Conservation (phyloP, 2,113 vertebrate genomes). For the Chaetodon auriga region DNA sequence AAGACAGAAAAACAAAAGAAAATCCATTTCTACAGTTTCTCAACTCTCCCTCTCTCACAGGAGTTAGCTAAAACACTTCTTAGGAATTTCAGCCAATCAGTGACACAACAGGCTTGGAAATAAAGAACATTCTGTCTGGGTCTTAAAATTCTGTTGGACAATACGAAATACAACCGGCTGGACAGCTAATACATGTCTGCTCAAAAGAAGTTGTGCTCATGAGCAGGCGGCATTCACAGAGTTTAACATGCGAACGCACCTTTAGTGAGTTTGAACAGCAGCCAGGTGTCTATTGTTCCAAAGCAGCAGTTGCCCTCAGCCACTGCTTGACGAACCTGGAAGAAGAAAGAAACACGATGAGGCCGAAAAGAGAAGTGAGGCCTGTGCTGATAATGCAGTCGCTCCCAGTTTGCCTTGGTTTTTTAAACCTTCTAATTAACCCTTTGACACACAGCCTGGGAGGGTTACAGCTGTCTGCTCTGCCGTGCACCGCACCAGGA, state of each 20-base stretch:
- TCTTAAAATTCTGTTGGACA: constrained; percentile 14
- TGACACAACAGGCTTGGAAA: constrained; percentile 38
- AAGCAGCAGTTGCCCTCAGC: constrained; percentile 92
- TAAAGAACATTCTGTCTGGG: constrained; percentile 37
- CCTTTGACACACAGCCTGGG: neutral
- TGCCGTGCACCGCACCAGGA: neutral
- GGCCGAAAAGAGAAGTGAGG: neutral
- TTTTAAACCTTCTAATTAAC: neutral
- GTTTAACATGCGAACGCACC: constrained; percentile 74
- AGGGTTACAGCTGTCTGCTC: neutral
- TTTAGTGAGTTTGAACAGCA: constrained; percentile 94
- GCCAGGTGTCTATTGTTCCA: constrained; percentile 96
- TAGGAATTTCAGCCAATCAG: constrained; percentile 31
- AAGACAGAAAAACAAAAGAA: constrained; percentile 26
- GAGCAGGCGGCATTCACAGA: neutral
- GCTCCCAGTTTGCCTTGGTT: neutral
- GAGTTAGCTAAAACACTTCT: constrained; percentile 27
- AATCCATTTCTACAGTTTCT: neutral
- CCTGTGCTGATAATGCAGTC: neutral
- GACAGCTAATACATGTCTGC: neutral
- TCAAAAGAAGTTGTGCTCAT: neutral
- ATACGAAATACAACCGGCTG: constrained; percentile 4
- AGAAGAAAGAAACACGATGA: constrained; percentile 23
- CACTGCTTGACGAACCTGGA: constrained; percentile 87
- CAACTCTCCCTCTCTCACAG: neutral